Conservation (phyloP, 1,140 invertebrate species). For the Bombus superbus region DNA sequence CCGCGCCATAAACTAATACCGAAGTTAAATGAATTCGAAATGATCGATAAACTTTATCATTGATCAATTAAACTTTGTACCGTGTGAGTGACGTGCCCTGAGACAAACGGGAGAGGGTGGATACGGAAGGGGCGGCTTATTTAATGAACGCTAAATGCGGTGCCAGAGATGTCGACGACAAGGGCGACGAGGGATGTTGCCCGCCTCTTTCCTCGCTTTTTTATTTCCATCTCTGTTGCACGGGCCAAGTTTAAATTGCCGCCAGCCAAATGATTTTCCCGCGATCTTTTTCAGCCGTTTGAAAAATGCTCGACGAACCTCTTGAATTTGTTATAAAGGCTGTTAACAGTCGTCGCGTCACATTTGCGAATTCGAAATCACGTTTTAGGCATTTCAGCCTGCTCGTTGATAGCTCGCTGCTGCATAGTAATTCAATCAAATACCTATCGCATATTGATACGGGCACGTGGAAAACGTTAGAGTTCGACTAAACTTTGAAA, state of each 20-base stretch:
- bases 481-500: too few relatives aligned
- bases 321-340: background rate
- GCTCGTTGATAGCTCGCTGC: background rate
- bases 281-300: background rate
- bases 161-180: conserved; percentile 70
- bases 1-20: conserved; percentile 79
- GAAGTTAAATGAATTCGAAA: conserved; percentile 84
- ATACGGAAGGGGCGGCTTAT: conserved; percentile 76
- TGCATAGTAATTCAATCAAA: too few relatives aligned
- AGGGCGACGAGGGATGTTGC: conserved; percentile 33
- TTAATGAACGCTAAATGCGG: conserved; percentile 80
- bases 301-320: background rate
- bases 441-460: fast-evolving
- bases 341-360: too few relatives aligned
- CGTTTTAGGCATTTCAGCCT: too few relatives aligned
- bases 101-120: conserved; percentile 67
- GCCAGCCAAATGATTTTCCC: conserved; percentile 10
- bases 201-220: conserved; percentile 41
- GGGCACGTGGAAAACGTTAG: too few relatives aligned
- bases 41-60: conserved; percentile 84
- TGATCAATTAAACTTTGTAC: conserved; percentile 84
- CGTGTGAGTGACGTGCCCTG: conserved; percentile 82
- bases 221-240: background rate
- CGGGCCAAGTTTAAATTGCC: conserved; percentile 76
- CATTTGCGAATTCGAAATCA: too few relatives aligned